These are phyloP conservation scores for Parthenolecanium corni DNA, from an alignment of 2,888 invertebrate genomes.

Conservation along the genomic window DNA sequence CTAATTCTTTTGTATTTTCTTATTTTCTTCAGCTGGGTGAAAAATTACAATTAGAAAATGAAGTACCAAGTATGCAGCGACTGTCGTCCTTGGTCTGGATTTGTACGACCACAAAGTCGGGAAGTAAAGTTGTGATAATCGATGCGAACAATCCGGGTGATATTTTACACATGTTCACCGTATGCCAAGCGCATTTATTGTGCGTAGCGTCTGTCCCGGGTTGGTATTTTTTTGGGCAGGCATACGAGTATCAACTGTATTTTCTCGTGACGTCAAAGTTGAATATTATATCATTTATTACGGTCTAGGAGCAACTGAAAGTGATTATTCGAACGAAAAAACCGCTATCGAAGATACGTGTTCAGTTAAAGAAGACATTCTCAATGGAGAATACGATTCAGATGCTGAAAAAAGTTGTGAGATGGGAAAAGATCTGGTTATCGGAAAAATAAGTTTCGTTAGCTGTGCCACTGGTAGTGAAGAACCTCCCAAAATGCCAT, in stretches of 20 bases:
- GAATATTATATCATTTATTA: too few relatives aligned
- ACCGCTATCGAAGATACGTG: constrained; percentile 31
- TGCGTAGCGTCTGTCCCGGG: constrained; percentile 95
- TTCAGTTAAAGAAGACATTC: constrained; percentile 31
- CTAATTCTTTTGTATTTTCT: background rate
- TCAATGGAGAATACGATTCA: constrained; percentile 32
- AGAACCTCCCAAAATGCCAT: constrained; percentile 28
- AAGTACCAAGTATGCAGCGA: constrained; percentile 48
- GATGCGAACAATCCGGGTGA: constrained; percentile 96
- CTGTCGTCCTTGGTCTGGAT: constrained; percentile 94
- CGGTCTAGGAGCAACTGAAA: constrained; percentile 43
- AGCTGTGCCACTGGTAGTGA: constrained; percentile 42
- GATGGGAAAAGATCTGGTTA: constrained; percentile 32
- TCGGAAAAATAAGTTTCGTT: constrained; percentile 43
- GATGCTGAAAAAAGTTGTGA: constrained; percentile 31
- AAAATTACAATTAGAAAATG: constrained; percentile 37
- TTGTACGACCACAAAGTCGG: constrained; percentile 74
- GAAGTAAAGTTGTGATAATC: constrained; percentile 65
- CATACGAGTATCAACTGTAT: too few relatives aligned
- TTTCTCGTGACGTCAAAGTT: too few relatives aligned
- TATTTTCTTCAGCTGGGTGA: constrained; percentile 44
- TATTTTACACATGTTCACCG: constrained; percentile 84
- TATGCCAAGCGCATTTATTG: constrained; percentile 82
- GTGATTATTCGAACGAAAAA: constrained; percentile 44
- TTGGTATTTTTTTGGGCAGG: constrained; percentile 30